Evolutionary conservation across 2,888 invertebrate species (phyloP), one percentile per base, ranked within the genome.

Genomic region (Chymomyza fuscimana): DNA sequence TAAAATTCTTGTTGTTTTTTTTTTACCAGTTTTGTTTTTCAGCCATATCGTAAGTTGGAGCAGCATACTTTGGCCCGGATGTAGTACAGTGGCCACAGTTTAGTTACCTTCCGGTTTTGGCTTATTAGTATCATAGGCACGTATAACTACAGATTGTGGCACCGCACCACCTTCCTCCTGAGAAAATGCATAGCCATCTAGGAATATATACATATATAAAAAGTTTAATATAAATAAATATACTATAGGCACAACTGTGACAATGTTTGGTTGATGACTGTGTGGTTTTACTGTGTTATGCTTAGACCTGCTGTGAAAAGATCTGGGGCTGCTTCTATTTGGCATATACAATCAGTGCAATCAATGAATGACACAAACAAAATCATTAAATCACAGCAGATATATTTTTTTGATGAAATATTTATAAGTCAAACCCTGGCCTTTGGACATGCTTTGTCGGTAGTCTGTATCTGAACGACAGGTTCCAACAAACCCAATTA

Each of bases 91-190:
- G 52, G 16, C n/a, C 10, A n/a, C 25, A n/a, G 32, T 19, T 78
- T 88, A 92, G 76, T 91, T 91, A 92, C 95, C 96, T 90, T 94
- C 95, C 83, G 95, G 95, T 92, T 96, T 95, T 92, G 96, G 96
- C 91, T 95, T 94, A 90, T 96, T 97, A 85, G 98, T 98, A 93
- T 99, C 97, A 94, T 99, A 99, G 65, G 97, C 97, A 91, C 99
- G 95, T 92, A 99, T 98, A 91, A 99, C 95, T 90, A 97, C 97
- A 81, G 98, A 96, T 93, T 99, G 97, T 65, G 97, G 96, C 78
- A 99, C 97, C 87, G 96, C 96, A 81, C 98, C 98, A 90, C 98
- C 97, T 93, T 99, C 99, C 93, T 99, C 99, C 95, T 99, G 99
- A 59, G 99, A 99, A 93, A 99, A 99, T 82, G 99, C 99, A 93